Evolutionary conservation across 2,113 vertebrate species (phyloP).

Genomic region (Seriola dumerili): DNA sequence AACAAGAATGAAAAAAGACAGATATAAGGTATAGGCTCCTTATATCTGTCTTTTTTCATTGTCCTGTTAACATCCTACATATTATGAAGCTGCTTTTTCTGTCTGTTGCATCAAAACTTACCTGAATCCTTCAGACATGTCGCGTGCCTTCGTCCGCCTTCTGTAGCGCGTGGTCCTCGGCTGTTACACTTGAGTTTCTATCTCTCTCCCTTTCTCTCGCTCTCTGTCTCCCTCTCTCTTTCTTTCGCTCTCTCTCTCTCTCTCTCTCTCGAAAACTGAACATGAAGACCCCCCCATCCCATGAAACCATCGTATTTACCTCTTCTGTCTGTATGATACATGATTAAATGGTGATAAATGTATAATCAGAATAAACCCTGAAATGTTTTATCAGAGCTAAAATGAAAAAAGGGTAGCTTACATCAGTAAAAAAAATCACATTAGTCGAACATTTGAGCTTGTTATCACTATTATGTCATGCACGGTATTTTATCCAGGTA

Average conservation of each 20-base stretch:
- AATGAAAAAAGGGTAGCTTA: not conserved
- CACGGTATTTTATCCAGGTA: conserved; percentile 30
- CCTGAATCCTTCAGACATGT: conserved; percentile 85
- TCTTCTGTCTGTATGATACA: not conserved
- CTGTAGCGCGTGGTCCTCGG: conserved; percentile 81
- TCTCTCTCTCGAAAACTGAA: conserved; percentile 48
- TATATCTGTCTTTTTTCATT: too few relatives aligned
- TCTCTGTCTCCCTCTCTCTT: conserved; percentile 35
- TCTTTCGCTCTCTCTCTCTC: conserved; percentile 70
- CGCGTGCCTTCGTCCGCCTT: conserved; percentile 77
- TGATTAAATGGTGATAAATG: not conserved
- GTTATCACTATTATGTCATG: not conserved
- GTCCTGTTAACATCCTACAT: not conserved
- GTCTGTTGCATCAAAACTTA: conserved; percentile 75
- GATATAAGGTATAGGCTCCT: not conserved
- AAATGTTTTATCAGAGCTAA: not conserved
- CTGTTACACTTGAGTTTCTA: conserved; percentile 73
- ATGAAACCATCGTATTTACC: conserved; percentile 30
- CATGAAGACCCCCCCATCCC: conserved; percentile 65
- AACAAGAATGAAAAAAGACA: not conserved
- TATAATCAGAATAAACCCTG: not conserved
- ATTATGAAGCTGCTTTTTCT: not conserved
- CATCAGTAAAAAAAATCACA: not conserved
- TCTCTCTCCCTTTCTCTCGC: conserved; percentile 27
- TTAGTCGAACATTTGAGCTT: not conserved